These are phyloP conservation scores for Oligia latruncula DNA, from an alignment of 2,888 invertebrate species.

Conservation along the genomic window DNA sequence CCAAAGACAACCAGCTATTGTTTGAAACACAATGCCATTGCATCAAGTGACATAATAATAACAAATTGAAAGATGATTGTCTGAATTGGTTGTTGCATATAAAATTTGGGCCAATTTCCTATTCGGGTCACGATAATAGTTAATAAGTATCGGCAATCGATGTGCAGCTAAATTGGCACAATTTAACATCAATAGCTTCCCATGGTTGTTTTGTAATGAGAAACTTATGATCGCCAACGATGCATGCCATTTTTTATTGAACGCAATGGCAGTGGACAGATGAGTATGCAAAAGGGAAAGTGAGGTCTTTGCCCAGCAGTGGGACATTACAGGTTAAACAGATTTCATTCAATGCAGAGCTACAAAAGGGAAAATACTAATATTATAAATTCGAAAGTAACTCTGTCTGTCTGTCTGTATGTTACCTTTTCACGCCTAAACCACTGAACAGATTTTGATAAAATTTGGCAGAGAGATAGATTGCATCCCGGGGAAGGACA, in stretches of 20 bases:
- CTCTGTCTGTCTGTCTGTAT: no score
- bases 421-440: no score
- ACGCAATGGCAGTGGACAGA: no score
- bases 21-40: slow-evolving; percentile 31
- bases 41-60: slow-evolving; percentile 35
- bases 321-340: no score
- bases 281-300: no score
- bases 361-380: no score
- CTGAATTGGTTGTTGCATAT: slow-evolving; percentile 53
- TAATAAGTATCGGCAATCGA: slow-evolving; percentile 37
- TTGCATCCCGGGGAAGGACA: no score
- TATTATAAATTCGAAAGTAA: no score
- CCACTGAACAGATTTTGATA: no score
- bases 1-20: slow-evolving; percentile 1
- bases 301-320: no score
- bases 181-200: slow-evolving; percentile 41
- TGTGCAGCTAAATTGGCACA: slow-evolving; percentile 52
- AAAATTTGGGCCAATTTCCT: slow-evolving; percentile 53
- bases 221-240: slow-evolving; percentile 9
- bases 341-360: no score
- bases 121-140: slow-evolving; percentile 42
- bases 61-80: slow-evolving; percentile 44
- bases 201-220: slow-evolving; percentile 46
- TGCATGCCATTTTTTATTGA: background rate
- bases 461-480: no score